Evolutionary conservation across 2,888 invertebrate species (phyloP).

Genomic region (Lasioglossum leucozonium): DNA sequence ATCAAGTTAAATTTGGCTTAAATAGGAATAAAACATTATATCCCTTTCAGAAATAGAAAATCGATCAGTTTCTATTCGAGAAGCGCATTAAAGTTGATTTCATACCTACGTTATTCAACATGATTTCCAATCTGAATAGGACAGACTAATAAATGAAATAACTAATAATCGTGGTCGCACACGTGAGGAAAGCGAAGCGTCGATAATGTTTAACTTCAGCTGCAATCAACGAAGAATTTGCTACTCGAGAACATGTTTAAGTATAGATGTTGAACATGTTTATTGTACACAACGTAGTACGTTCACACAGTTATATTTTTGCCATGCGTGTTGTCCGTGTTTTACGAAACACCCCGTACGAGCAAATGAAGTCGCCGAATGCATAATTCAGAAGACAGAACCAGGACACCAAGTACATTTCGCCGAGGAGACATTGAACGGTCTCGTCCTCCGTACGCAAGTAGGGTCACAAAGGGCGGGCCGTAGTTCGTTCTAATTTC

Average conservation of each 20-base stretch:
- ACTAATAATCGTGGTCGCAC: not conserved
- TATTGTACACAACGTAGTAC: no score
- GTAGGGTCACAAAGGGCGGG: not conserved
- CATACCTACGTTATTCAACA: not conserved
- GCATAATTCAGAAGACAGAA: not conserved
- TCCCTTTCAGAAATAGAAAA: not conserved
- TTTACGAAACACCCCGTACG: not conserved
- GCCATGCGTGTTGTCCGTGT: not conserved
- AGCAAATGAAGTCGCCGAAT: not conserved
- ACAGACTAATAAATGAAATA: not conserved
- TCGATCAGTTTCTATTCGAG: not conserved
- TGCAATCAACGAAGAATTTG: not conserved
- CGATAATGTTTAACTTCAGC: not conserved
- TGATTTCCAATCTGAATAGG: not conserved
- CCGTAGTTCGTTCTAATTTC: conserved; percentile 44
- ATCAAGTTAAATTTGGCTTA: not conserved
- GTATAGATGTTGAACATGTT: no score
- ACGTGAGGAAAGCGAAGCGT: not conserved
- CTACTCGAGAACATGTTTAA: no score
- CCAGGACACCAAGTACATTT: not conserved
- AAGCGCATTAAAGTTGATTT: not conserved
- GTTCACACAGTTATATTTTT: no score
- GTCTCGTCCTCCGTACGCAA: not conserved
- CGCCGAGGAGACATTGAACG: not conserved
- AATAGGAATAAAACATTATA: not conserved